Conservation (phyloP, 2,113 vertebrate species). For the Eulemur rufifrons region DNA sequence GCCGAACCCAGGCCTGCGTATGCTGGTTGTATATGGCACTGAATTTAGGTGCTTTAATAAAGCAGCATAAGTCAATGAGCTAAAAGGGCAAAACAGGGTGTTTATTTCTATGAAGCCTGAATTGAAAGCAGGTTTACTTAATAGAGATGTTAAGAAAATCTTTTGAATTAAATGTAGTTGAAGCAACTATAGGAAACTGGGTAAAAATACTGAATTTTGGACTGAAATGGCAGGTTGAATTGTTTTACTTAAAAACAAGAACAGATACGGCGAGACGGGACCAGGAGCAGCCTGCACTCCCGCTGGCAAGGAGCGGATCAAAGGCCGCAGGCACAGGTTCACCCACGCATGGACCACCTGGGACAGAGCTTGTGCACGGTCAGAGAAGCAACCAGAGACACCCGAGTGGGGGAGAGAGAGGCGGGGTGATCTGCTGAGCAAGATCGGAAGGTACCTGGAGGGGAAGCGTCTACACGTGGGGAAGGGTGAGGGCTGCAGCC, state of each 20-base stretch:
- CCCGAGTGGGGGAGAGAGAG: no score
- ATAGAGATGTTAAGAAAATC: not conserved
- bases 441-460: no score
- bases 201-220: not conserved
- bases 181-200: not conserved
- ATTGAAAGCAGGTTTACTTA: not conserved
- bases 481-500: no score
- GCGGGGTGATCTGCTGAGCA: no score
- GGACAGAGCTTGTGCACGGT: no score
- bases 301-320: no score
- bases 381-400: no score
- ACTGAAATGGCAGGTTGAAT: not conserved
- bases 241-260: not conserved
- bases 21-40: not conserved
- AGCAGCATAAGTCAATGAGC: not conserved
- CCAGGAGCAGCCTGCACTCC: no score
- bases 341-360: no score
- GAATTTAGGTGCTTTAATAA: not conserved
- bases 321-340: no score
- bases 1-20: not conserved
- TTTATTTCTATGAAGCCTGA: not conserved
- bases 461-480: no score
- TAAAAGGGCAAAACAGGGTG: not conserved
- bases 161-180: not conserved
- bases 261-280: not conserved